Conservation (phyloP, 2,113 vertebrate genomes). For the Hiodon alosoides region DNA sequence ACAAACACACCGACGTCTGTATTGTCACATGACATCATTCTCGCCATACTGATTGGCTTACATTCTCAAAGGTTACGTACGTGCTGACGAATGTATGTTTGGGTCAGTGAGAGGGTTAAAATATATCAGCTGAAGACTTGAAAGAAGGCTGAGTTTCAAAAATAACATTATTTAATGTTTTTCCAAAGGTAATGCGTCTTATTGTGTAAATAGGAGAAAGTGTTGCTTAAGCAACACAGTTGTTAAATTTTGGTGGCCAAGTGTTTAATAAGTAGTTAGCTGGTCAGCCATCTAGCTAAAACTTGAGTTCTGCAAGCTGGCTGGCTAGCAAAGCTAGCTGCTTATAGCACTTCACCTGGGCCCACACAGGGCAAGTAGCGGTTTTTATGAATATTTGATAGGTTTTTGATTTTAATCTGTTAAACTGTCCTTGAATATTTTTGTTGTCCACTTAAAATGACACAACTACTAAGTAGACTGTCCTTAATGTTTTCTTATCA, state of each 20-base stretch:
- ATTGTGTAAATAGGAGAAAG: neutral
- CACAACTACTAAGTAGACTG: conserved; percentile 2
- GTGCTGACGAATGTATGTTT: conserved; percentile 33
- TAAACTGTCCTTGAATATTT: neutral
- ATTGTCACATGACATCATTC: no score
- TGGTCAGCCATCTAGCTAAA: conserved; percentile 1
- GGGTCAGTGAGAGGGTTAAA: conserved; percentile 34
- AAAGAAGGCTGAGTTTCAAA: conserved; percentile 36
- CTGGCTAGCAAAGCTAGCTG: conserved; percentile 20
- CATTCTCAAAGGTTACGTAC: neutral
- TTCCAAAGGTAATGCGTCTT: conserved; percentile 39
- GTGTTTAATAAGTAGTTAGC: neutral
- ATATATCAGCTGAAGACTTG: conserved; percentile 42
- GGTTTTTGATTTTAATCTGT: neutral
- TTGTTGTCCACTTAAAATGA: neutral
- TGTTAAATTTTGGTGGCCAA: conserved; percentile 12
- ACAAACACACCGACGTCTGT: no score
- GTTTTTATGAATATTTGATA: neutral
- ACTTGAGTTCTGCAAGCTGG: conserved; percentile 20
- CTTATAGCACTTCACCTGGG: conserved; percentile 15
- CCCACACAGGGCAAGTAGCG: conserved; percentile 12
- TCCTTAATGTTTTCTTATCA: neutral
- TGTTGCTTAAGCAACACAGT: conserved; percentile 10
- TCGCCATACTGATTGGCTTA: no score
- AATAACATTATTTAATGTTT: conserved; percentile 39